phyloP scores from a whole-genome alignment of 2,888 invertebrate species.

The Drosophila infuscata region DNA sequence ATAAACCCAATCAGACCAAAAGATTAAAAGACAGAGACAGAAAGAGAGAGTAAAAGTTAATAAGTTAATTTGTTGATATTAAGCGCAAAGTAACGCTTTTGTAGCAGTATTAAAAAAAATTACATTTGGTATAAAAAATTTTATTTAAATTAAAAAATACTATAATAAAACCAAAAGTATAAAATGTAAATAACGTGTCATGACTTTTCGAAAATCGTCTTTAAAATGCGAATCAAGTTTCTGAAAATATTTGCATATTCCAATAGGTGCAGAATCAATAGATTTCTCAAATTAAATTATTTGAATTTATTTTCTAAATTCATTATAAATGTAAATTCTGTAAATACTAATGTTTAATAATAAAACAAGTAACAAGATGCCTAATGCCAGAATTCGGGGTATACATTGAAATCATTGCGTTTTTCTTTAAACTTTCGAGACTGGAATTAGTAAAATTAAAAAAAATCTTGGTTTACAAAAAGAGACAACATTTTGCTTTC shows the following conservation, averaged over 20 bases:
- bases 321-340: neutral
- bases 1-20: neutral
- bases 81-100: neutral
- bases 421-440: too few relatives aligned
- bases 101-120: neutral
- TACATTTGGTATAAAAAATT: too few relatives aligned
- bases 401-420: too few relatives aligned
- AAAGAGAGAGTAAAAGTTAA: neutral
- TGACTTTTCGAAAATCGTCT: neutral
- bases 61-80: neutral
- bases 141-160: too few relatives aligned
- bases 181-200: neutral
- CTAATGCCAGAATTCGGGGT: neutral
- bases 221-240: neutral
- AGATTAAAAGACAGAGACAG: neutral
- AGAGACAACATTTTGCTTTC: neutral
- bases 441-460: too few relatives aligned
- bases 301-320: neutral
- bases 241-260: too few relatives aligned
- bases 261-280: neutral
- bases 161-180: neutral
- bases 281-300: neutral
- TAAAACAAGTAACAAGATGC: too few relatives aligned
- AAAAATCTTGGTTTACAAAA: neutral
- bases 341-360: neutral